Conservation (phyloP, 92 coral and sea anemone species). For the Paragorgia papillata region DNA sequence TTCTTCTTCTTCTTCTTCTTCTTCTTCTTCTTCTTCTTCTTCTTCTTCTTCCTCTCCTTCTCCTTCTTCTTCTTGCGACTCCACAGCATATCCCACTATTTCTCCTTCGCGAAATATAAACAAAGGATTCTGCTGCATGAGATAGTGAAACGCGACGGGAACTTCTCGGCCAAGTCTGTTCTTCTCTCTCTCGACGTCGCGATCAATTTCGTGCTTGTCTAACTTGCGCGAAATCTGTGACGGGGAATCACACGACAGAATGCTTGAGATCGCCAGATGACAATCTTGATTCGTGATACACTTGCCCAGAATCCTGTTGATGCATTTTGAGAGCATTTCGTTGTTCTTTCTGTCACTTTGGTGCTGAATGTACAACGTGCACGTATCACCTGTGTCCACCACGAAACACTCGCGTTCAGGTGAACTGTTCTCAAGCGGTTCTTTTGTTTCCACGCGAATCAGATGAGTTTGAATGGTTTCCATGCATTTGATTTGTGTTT, state of each 20-base stretch:
- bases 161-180: slow-evolving; percentile 83
- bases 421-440: slow-evolving; percentile 70
- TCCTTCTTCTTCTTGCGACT: neutral
- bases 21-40: neutral
- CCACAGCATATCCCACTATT: slow-evolving; percentile 81
- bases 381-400: neutral
- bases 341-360: slow-evolving; percentile 80
- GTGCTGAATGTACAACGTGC: slow-evolving; percentile 23
- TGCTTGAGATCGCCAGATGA: slow-evolving; percentile 62
- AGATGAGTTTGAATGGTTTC: slow-evolving; percentile 78
- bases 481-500: slow-evolving; percentile 76
- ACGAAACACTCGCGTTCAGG: slow-evolving; percentile 5
- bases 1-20: no score
- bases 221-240: slow-evolving; percentile 79
- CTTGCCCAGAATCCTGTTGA: slow-evolving; percentile 75
- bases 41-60: neutral
- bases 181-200: slow-evolving; percentile 76
- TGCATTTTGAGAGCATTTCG: slow-evolving; percentile 76
- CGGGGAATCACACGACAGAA: slow-evolving; percentile 87
- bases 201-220: slow-evolving; percentile 86
- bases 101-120: slow-evolving; percentile 94
- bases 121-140: slow-evolving; percentile 81
- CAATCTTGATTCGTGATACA: slow-evolving; percentile 77
- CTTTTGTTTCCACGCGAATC: slow-evolving; percentile 71
- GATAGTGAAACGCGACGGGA: slow-evolving; percentile 90